A percentile compares a stretch with the other conserved stretches of the same genome.
These are phyloP conservation scores for Seladonia tumulorum DNA, from an alignment of 2,888 invertebrate genomes.

Conservation along the genomic window DNA sequence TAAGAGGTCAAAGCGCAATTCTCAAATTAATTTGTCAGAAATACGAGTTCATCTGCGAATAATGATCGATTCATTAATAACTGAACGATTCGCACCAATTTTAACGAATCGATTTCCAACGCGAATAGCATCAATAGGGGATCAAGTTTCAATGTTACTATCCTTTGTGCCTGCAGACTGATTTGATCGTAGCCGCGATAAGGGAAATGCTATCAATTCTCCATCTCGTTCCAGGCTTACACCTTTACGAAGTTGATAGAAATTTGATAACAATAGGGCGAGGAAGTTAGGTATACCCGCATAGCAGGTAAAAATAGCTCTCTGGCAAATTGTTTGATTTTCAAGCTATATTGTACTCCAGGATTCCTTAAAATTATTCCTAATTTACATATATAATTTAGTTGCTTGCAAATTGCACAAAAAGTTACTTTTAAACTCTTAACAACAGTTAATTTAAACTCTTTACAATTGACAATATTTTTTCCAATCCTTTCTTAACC, in stretches of 20 bases:
- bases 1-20: background rate
- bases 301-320: background rate
- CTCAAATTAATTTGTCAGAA: background rate
- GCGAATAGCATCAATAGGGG: slow-evolving; percentile 16
- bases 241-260: slow-evolving; percentile 6
- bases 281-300: background rate
- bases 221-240: background rate
- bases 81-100: background rate
- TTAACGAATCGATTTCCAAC: background rate
- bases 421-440: background rate
- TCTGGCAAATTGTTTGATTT: background rate
- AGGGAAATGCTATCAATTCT: slow-evolving; percentile 16
- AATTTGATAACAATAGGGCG: background rate
- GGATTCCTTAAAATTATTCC: background rate
- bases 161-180: slow-evolving; percentile 18
- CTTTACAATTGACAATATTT: too few relatives aligned
- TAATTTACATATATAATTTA: background rate
- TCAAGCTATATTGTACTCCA: background rate
- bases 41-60: background rate
- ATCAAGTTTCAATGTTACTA: slow-evolving; percentile 12
- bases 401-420: background rate
- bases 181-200: slow-evolving; percentile 34
- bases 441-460: too few relatives aligned
- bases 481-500: too few relatives aligned
- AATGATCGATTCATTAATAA: background rate